Base-by-base conservation (phyloP, 2,113 vertebrate species). In the Eonycteris spelaea region DNA sequence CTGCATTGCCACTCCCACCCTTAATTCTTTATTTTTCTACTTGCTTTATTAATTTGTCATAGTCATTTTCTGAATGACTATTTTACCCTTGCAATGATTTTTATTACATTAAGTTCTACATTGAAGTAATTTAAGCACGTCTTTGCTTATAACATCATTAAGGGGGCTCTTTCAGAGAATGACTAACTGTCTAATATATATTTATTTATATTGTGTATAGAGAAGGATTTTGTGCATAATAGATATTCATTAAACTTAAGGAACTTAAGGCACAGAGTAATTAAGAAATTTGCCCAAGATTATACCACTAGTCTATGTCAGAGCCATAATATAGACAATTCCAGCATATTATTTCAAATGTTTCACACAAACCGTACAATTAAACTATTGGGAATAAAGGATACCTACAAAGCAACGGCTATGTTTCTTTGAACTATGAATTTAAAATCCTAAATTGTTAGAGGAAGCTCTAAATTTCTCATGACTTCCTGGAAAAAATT, bases 401-500 rank as follows among this genome's bases (percentile, higher is more conserved):
- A 95, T 43, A 82, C 13, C 43, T 59, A 33, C 38, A 67, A 94
- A 91, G 74, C 73, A 91, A 80, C 94, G 7, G 8, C 15, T 40
- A 12, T 68, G 5, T 89, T 83, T 89, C 61, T 95, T 93, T 92
- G 63, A 95, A 84, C 16, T 28, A 92, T 35, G 3, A 53, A 73
- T 95, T 90, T 83, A 91, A 95, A 96, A 93, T 92, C 40, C 15
- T 79, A 92, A 63, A 55, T 35, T 95, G 65, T 73, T 55, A 74
- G 24, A 93, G 73, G 59, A 61, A 84, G 13, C 13, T 84, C 51
- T 40, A 59, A 88, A 84, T 91, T 79, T 71, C 67, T 91, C 61
- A 59, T 24, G 61, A 90, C 14, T 86, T 55, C 5, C 30, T 53
- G 6, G 40, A 33, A 91, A 65, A 14, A 6, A 40, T 61, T 94